phyloP scores from a whole-genome alignment of 2,888 invertebrate genomes.

The Ormyrus rosae region DNA sequence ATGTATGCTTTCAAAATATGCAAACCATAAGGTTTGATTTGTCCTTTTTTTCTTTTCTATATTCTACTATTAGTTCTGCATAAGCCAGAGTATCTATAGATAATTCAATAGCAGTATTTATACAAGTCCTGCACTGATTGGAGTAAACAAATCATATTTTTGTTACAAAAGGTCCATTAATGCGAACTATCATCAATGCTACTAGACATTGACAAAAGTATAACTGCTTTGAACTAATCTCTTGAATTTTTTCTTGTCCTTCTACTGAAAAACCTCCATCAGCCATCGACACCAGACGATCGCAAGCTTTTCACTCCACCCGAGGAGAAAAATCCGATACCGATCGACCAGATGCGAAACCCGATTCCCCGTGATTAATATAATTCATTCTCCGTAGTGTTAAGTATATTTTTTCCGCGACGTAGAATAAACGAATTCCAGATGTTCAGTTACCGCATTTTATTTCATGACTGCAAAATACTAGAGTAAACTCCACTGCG shows the following conservation, averaged over 20 bases:
- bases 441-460: no score
- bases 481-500: no score
- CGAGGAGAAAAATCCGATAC: no score
- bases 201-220: conserved; percentile 96
- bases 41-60: conserved; percentile 79
- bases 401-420: no score
- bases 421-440: no score
- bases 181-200: conserved; percentile 89
- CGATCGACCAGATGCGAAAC: conserved; percentile 91
- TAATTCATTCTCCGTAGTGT: conserved; percentile 79
- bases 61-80: conserved; percentile 85
- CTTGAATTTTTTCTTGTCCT: conserved; percentile 96
- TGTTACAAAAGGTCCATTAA: conserved; percentile 95
- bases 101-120: conserved; percentile 78
- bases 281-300: conserved; percentile 81
- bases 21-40: conserved; percentile 80
- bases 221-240: conserved; percentile 94
- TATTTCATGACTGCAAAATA: no score
- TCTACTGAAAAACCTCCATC: conserved; percentile 99
- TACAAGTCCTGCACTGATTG: conserved; percentile 94
- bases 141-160: conserved; percentile 97
- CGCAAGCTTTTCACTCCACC: no score
- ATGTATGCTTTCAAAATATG: conserved; percentile 88
- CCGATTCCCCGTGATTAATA: conserved; percentile 82
- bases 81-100: conserved; percentile 84